Evolutionary conservation across 2,797 vertebrate genomes (phyloP).

Genomic region (Pelobates cultripes): DNA sequence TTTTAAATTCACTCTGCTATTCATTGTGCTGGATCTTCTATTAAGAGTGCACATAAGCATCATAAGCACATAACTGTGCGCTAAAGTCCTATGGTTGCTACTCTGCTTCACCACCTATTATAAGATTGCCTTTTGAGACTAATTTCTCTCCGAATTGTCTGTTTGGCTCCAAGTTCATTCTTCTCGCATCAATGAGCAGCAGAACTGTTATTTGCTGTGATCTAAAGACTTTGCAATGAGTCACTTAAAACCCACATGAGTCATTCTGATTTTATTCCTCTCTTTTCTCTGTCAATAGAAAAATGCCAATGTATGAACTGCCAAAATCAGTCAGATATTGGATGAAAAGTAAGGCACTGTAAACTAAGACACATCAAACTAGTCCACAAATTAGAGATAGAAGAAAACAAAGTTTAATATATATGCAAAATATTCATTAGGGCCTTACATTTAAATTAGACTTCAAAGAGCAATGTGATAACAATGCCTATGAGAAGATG

Average conservation of each 20-base stretch:
- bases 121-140: conserved; percentile 4
- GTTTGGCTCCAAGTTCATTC: conserved; percentile 13
- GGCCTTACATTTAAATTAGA: neutral
- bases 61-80: neutral
- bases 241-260: conserved; percentile 37
- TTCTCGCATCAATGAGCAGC: conserved; percentile 14
- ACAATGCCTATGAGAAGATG: neutral
- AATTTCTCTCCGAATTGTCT: conserved; percentile 6
- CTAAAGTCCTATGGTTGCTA: neutral
- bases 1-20: too few species aligned
- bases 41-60: neutral
- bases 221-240: conserved; percentile 46
- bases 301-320: conserved; percentile 1
- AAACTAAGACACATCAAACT: conserved; percentile 14
- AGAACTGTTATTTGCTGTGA: conserved; percentile 31
- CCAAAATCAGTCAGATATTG: conserved; percentile 10
- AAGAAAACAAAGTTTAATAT: neutral
- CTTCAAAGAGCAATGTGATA: neutral
- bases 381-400: neutral
- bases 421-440: neutral
- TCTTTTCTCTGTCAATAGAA: conserved; percentile 32
- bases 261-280: conserved; percentile 38
- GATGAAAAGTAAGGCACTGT: conserved; percentile 27
- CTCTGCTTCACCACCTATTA: neutral
- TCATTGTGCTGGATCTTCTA: too few species aligned